phyloP scores from a whole-genome alignment of 64 coral and sea anemone genomes.

The Dendronephthya gigantea region DNA sequence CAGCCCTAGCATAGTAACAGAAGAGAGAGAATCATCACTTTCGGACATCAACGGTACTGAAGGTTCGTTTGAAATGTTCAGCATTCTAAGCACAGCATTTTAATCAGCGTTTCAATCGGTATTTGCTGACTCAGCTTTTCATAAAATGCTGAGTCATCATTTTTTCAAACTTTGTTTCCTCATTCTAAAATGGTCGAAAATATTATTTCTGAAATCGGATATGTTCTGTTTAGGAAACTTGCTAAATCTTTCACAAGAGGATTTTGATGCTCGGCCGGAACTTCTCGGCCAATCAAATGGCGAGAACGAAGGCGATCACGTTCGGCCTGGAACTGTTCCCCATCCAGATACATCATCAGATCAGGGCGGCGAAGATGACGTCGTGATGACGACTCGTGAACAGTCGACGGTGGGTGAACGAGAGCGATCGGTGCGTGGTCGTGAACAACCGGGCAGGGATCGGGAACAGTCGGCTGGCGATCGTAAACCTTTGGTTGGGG shows the following conservation, averaged over 20 bases:
- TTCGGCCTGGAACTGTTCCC: not conserved
- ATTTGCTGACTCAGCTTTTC: no score
- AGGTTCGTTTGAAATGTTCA: no score
- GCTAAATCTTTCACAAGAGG: not conserved
- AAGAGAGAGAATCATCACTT: not conserved
- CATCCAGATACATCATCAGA: not conserved
- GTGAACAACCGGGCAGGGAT: no score
- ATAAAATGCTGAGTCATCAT: no score
- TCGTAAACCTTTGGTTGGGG: no score
- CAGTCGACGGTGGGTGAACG: not conserved
- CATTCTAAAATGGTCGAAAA: no score
- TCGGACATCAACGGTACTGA: not conserved
- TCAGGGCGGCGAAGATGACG: not conserved
- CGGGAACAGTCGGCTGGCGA: no score
- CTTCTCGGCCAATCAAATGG: not conserved
- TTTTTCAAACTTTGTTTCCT: no score
- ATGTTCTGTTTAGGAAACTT: not conserved
- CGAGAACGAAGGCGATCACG: not conserved
- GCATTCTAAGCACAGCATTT: no score
- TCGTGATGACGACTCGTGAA: not conserved
- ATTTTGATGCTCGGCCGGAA: not conserved
- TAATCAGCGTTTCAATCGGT: no score
- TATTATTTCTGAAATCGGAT: not conserved
- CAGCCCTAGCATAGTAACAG: not conserved
- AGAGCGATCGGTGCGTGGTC: not conserved